Evolutionary conservation across 2,797 vertebrate genomes (phyloP).

Genomic region (Hipposideros larvatus): DNA sequence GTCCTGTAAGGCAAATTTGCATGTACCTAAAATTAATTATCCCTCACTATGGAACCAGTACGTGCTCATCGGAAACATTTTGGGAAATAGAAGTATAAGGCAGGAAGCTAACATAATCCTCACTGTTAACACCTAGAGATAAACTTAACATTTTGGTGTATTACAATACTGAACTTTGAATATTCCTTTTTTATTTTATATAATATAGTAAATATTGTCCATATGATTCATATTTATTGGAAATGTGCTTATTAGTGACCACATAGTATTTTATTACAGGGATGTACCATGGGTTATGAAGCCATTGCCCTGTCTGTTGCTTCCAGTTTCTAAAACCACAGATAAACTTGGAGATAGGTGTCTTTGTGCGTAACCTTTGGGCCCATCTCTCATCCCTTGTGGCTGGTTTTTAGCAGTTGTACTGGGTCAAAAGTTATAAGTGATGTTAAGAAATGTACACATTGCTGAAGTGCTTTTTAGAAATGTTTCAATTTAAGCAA

Average conservation of each 20-base stretch:
- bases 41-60: neutral
- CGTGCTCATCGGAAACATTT: conserved; percentile 5
- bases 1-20: neutral
- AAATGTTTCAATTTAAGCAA: neutral
- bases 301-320: neutral
- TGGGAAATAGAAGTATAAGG: neutral
- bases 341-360: neutral
- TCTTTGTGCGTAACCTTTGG: neutral
- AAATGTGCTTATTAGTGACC: neutral
- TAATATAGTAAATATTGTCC: neutral
- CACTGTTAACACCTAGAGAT: neutral
- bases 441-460: neutral
- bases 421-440: neutral
- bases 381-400: neutral
- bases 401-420: neutral
- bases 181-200: neutral
- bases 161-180: neutral
- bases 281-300: neutral
- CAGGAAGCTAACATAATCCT: neutral
- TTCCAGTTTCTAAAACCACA: neutral
- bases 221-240: neutral
- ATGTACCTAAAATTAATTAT: conserved; percentile 2
- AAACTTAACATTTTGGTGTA: neutral
- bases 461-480: neutral
- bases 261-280: neutral